A percentile compares a stretch with the other conserved stretches of the same genome.
Evolutionary conservation across 1,140 invertebrate genomes (phyloP).

Genomic region (Zeugodacus cucurbitae): DNA sequence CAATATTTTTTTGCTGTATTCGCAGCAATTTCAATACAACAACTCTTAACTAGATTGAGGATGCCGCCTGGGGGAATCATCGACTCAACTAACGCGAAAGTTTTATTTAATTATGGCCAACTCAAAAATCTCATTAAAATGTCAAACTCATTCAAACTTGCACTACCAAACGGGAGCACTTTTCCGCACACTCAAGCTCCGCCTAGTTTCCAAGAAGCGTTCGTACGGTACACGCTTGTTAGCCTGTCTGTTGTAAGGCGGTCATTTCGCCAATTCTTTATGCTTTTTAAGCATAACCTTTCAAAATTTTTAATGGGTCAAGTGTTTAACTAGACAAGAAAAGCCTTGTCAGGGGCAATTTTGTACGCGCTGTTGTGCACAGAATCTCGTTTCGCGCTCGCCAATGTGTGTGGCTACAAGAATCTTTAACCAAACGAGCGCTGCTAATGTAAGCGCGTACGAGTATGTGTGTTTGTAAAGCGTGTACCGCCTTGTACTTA

Average conservation of each 20-base stretch:
- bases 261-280: neutral
- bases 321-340: neutral
- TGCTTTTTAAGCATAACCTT: constrained; percentile 22
- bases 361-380: neutral
- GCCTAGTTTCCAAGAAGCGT: neutral
- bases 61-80: no score
- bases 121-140: no score
- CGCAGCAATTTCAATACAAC: no score
- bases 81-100: no score
- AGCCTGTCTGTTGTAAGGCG: neutral
- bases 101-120: no score
- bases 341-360: constrained; percentile 12
- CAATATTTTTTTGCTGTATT: no score
- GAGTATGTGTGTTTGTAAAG: neutral
- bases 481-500: constrained; percentile 13
- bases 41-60: no score
- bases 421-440: neutral
- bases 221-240: neutral
- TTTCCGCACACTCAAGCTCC: neutral
- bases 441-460: neutral
- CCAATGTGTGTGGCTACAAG: neutral
- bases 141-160: neutral
- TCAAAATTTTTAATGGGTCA: constrained; percentile 21
- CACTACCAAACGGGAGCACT: neutral
- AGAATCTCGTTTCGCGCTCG: neutral